Evolutionary conservation across 2,797 vertebrate genomes (phyloP).

Genomic region (Typhlichthys eigenmanni): DNA sequence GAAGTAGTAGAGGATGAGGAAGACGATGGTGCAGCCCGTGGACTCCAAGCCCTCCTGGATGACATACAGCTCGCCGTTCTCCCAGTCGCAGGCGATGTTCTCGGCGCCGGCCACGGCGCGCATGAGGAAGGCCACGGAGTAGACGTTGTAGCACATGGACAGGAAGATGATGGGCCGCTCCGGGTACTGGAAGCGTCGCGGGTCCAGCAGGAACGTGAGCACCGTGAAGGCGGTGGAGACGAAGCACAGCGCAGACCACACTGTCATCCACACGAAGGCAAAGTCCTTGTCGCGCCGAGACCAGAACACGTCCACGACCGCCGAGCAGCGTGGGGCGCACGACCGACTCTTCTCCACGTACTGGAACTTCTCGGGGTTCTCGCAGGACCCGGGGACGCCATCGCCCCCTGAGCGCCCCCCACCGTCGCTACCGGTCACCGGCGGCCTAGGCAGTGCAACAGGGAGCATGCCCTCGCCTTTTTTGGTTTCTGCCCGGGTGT

Average conservation of each 20-base stretch:
- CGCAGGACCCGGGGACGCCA: slow-evolving; percentile 75
- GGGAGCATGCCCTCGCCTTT: slow-evolving; percentile 87
- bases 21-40: slow-evolving; percentile 95
- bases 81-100: slow-evolving; percentile 94
- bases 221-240: slow-evolving; percentile 96
- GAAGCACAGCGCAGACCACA: slow-evolving; percentile 96
- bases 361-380: slow-evolving; percentile 94
- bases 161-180: slow-evolving; percentile 98
- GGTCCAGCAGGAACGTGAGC: slow-evolving; percentile 95
- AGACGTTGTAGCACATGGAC: slow-evolving; percentile 98
- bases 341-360: slow-evolving; percentile 93
- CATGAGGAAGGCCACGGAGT: slow-evolving; percentile 96
- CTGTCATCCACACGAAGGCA: slow-evolving; percentile 96
- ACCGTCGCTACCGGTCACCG: slow-evolving; percentile 44
- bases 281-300: slow-evolving; percentile 94
- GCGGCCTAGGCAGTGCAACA: slow-evolving; percentile 76
- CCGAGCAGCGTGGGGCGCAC: slow-evolving; percentile 89
- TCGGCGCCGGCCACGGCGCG: slow-evolving; percentile 90
- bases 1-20: slow-evolving; percentile 97
- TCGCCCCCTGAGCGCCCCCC: slow-evolving; percentile 49
- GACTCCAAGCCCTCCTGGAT: slow-evolving; percentile 97
- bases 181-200: slow-evolving; percentile 96
- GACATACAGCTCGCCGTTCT: slow-evolving; percentile 90
- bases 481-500: slow-evolving; percentile 81
- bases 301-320: slow-evolving; percentile 94